phyloP scores from a whole-genome alignment of 2,888 invertebrate species.

The Ernsta delagoae region DNA sequence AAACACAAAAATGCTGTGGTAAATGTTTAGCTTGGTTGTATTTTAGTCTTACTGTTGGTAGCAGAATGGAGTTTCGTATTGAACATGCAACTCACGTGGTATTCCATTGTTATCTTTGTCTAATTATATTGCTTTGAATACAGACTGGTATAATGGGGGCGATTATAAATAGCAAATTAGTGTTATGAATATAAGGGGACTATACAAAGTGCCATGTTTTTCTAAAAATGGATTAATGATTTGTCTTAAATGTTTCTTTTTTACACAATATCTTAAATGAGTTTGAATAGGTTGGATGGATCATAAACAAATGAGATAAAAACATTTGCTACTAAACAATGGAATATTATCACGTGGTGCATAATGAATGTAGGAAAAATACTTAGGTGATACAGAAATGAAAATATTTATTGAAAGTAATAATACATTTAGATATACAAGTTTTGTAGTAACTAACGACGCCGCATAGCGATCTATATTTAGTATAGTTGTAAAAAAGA shows the following conservation, averaged over 20 bases:
- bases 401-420: slow-evolving; percentile 8
- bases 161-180: too few species aligned
- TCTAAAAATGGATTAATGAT: too few species aligned
- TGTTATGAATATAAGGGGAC: too few species aligned
- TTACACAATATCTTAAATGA: too few species aligned
- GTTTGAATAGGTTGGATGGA: neutral
- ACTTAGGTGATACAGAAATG: neutral
- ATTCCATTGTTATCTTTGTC: slow-evolving; percentile 10
- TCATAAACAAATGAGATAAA: neutral
- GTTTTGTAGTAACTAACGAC: neutral
- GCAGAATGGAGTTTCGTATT: slow-evolving; percentile 10
- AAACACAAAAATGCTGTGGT: neutral
- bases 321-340: neutral
- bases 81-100: slow-evolving; percentile 10
- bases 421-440: slow-evolving; percentile 1
- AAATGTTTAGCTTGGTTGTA: neutral
- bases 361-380: slow-evolving; percentile 1
- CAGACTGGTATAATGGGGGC: neutral
- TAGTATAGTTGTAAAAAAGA: slow-evolving; percentile 6
- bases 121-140: neutral
- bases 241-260: too few species aligned
- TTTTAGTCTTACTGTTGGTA: slow-evolving; percentile 5
- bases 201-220: too few species aligned
- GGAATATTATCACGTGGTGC: neutral
- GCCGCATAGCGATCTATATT: neutral